Conservation (phyloP, 1,140 invertebrate genomes). For the Scaptomyza hsui region DNA sequence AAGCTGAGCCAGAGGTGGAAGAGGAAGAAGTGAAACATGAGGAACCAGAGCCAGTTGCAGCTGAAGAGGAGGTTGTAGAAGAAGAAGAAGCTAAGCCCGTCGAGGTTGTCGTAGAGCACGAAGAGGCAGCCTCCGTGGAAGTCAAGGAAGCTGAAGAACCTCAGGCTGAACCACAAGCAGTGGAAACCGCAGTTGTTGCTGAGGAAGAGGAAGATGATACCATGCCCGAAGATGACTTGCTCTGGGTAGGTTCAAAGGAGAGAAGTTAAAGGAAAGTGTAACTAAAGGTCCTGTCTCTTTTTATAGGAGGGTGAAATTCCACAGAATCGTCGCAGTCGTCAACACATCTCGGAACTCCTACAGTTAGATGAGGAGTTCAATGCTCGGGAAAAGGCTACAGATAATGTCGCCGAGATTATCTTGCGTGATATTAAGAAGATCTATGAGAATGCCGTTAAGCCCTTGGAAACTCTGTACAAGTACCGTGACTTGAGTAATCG, state of each 20-base stretch:
- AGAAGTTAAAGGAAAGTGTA: too few relatives aligned
- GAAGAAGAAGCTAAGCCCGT: constrained; percentile 65
- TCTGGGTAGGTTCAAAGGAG: constrained; percentile 84
- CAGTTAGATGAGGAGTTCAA: constrained; percentile 91
- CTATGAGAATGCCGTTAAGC: constrained; percentile 95
- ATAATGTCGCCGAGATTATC: constrained; percentile 90
- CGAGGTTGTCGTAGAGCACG: constrained; percentile 40
- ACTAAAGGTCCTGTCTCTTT: neutral
- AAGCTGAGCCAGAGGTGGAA: constrained; percentile 41
- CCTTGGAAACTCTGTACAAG: constrained; percentile 94
- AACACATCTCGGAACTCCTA: constrained; percentile 92
- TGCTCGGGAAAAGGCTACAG: constrained; percentile 88
- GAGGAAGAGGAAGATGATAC: constrained; percentile 82
- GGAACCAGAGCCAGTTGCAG: constrained; percentile 34
- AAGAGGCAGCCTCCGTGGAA: constrained; percentile 39
- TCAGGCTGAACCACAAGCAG: constrained; percentile 37
- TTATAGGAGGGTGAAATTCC: constrained; percentile 89
- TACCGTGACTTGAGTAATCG: constrained; percentile 96
- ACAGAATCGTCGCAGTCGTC: constrained; percentile 89
- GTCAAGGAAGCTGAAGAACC: constrained; percentile 49
- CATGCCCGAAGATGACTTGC: constrained; percentile 86
- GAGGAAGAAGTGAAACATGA: constrained; percentile 41
- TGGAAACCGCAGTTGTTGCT: constrained; percentile 44
- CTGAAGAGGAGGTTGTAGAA: constrained; percentile 33
- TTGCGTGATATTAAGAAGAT: constrained; percentile 94